Percentiles rank a stretch among this genome's conserved stretches.
phyloP scores from a whole-genome alignment of 2,888 invertebrate genomes.

The Lutraria lutraria region DNA sequence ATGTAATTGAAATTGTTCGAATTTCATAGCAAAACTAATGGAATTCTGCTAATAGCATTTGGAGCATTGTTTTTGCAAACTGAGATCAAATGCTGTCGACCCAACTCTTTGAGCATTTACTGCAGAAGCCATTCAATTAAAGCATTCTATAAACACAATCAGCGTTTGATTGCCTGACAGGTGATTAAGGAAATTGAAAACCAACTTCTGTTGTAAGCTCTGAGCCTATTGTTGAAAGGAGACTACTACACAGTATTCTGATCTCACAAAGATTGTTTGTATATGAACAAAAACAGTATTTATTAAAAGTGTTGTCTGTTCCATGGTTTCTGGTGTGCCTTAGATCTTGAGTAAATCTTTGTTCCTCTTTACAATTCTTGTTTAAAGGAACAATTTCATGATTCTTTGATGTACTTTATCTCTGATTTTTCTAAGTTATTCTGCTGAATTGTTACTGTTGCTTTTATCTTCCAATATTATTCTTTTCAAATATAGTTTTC shows the following conservation, averaged over 20 bases:
- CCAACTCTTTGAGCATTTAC: constrained; percentile 30
- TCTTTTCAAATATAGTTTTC: background rate
- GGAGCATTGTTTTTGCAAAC: constrained; percentile 21
- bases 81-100: constrained; percentile 23
- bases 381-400: constrained; percentile 1
- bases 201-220: constrained; percentile 61
- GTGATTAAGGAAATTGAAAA: constrained; percentile 66
- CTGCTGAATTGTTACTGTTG: background rate
- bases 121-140: constrained; percentile 63
- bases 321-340: background rate
- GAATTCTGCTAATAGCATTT: constrained; percentile 3
- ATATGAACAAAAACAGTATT: constrained; percentile 49
- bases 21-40: constrained; percentile 12
- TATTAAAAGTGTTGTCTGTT: constrained; percentile 41
- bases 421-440: background rate
- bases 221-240: constrained; percentile 55
- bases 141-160: constrained; percentile 65
- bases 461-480: background rate
- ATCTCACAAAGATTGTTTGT: constrained; percentile 55
- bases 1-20: constrained; percentile 22
- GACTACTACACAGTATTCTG: constrained; percentile 34
- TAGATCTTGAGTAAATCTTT: constrained; percentile 3
- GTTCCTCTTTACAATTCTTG: background rate
- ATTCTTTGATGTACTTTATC: constrained; percentile 17
- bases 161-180: constrained; percentile 65